phyloP scores from a whole-genome alignment of 2,888 invertebrate genomes.

The Apoda limacodes region DNA sequence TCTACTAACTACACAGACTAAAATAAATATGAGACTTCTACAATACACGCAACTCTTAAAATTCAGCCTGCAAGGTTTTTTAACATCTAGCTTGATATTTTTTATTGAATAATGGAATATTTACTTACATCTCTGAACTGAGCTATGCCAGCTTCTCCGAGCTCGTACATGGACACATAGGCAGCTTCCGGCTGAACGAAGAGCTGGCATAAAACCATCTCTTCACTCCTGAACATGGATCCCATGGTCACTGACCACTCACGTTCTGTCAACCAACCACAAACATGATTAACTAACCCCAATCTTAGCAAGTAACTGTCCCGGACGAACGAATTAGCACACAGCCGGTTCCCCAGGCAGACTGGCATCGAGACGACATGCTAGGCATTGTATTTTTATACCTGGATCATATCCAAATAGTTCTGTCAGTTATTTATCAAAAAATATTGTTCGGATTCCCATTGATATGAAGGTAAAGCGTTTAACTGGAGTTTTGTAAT shows the following conservation, averaged over 20 bases:
- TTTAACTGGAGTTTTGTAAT: background rate
- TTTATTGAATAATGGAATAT: no score
- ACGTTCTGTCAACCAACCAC: background rate
- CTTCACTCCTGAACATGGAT: slow-evolving; percentile 74
- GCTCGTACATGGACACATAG: slow-evolving; percentile 76
- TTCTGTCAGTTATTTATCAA: slow-evolving; percentile 44
- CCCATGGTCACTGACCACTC: slow-evolving; percentile 32
- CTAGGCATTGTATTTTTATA: slow-evolving; percentile 62
- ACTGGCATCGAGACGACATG: slow-evolving; percentile 42
- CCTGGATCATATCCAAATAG: slow-evolving; percentile 62
- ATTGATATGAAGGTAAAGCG: slow-evolving; percentile 23
- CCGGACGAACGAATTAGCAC: slow-evolving; percentile 24
- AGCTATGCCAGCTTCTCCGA: slow-evolving; percentile 77
- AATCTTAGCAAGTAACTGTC: slow-evolving; percentile 13
- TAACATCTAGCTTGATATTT: no score
- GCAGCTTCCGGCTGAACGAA: slow-evolving; percentile 79
- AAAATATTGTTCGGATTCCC: slow-evolving; percentile 25
- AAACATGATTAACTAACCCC: slow-evolving; percentile 3
- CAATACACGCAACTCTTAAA: no score
- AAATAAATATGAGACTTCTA: no score
- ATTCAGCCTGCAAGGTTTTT: no score
- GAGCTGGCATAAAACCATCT: slow-evolving; percentile 78
- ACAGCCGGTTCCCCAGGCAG: slow-evolving; percentile 38
- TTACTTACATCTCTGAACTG: slow-evolving; percentile 78
- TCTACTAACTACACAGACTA: no score